Conservation (phyloP, 2,113 vertebrate species). For the Melospiza melodia region DNA sequence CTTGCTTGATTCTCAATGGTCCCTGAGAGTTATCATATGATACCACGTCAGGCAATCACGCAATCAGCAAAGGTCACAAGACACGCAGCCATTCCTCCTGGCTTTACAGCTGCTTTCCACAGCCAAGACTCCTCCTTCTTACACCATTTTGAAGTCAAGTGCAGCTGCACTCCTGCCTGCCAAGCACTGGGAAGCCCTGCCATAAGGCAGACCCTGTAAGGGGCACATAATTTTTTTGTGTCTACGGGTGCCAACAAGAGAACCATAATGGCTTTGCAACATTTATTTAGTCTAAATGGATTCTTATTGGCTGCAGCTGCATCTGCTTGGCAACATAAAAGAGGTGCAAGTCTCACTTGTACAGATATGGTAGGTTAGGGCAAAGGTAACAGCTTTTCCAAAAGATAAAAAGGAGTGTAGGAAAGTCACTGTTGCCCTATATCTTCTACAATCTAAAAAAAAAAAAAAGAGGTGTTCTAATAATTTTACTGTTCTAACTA, state of each 20-base stretch:
- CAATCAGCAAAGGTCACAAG: not conserved
- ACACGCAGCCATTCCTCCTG: not conserved
- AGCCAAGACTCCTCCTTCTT: not conserved
- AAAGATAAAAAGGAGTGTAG: not conserved
- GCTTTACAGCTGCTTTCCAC: not conserved
- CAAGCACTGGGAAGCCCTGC: not conserved
- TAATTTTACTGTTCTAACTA: not conserved
- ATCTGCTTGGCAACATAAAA: not conserved
- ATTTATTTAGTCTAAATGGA: not conserved
- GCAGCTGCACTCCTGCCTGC: not conserved
- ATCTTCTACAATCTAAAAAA: not conserved
- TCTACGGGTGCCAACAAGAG: not conserved
- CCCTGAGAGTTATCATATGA: not conserved
- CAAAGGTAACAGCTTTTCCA: not conserved
- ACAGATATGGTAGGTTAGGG: not conserved
- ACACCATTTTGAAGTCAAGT: not conserved
- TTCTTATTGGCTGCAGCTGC: not conserved
- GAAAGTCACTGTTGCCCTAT: not conserved
- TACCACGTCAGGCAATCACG: accelerated
- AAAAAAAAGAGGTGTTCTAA: not conserved
- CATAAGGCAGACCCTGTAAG: not conserved
- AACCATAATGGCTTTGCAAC: not conserved
- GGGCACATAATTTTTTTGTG: not conserved
- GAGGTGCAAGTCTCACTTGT: not conserved
- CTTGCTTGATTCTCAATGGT: not conserved